A percentile compares a stretch with the other conserved stretches of the same genome.
Conservation (phyloP, 1,140 invertebrate species). For the Euglossa dilemma region DNA sequence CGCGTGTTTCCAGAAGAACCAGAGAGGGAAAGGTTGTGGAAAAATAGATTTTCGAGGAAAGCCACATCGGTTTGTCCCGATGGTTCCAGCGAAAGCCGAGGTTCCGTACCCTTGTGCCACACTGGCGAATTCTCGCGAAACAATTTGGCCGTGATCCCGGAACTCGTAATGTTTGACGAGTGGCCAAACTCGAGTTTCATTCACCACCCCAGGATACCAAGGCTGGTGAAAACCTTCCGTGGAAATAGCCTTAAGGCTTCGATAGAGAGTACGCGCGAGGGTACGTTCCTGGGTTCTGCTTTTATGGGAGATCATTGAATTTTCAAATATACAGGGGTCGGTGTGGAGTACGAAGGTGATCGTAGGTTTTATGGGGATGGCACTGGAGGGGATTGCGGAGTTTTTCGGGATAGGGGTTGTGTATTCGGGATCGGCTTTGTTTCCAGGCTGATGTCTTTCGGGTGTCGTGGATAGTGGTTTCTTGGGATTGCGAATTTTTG, state of each 20-base stretch:
- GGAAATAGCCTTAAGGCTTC: too few relatives aligned
- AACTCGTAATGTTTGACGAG: slow-evolving; percentile 11
- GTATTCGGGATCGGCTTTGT: too few relatives aligned
- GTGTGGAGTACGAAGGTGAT: background rate
- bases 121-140: slow-evolving; percentile 12
- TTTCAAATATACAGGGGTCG: background rate
- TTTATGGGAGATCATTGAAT: background rate
- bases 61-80: background rate
- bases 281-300: background rate
- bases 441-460: too few relatives aligned
- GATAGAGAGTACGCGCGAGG: background rate
- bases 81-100: background rate
- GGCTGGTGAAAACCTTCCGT: background rate
- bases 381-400: too few relatives aligned
- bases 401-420: too few relatives aligned
- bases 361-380: background rate
- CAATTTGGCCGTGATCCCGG: slow-evolving; percentile 43
- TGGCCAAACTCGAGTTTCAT: slow-evolving; percentile 29
- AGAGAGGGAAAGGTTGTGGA: background rate
- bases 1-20: slow-evolving; percentile 33
- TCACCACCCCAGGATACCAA: background rate
- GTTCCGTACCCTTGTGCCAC: background rate
- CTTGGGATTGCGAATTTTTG: too few relatives aligned
- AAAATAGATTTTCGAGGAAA: slow-evolving; percentile 49
- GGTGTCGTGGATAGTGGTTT: too few relatives aligned